Percentiles rank a stretch among this genome's conserved stretches.
phyloP scores from a whole-genome alignment of 1,140 invertebrate genomes.

The Aphaenogaster floridana region DNA sequence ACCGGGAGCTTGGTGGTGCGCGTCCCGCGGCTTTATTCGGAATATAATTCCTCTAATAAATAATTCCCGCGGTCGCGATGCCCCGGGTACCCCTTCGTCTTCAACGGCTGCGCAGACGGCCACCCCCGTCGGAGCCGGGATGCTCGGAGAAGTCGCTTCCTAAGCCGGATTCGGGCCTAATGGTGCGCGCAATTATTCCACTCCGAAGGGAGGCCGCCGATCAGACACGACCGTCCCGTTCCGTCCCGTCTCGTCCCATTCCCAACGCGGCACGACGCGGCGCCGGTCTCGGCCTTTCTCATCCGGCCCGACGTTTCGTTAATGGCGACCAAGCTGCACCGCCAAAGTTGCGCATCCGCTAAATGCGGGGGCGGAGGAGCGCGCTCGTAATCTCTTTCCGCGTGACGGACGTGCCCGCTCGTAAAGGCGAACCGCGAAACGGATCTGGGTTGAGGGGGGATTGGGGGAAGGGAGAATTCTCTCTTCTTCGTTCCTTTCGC shows the following conservation, averaged over 20 bases:
- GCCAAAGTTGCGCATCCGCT: constrained; percentile 56
- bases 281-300: constrained; percentile 64
- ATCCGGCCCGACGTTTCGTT: constrained; percentile 74
- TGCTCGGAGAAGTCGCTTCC: constrained; percentile 63
- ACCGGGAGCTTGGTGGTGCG: constrained; percentile 67
- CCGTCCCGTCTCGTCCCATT: neutral
- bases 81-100: neutral
- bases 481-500: neutral
- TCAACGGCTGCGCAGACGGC: neutral
- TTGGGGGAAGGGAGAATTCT: neutral
- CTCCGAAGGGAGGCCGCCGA: constrained; percentile 41
- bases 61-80: constrained; percentile 60
- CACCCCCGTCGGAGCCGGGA: neutral
- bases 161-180: constrained; percentile 82
- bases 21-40: constrained; percentile 73
- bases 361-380: constrained; percentile 52
- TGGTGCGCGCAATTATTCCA: constrained; percentile 80
- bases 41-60: constrained; percentile 79
- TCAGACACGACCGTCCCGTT: constrained; percentile 40
- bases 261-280: constrained; percentile 37
- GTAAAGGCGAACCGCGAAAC: constrained; percentile 60
- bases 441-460: neutral
- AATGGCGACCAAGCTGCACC: constrained; percentile 79
- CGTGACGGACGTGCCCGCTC: constrained; percentile 25
- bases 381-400: constrained; percentile 71